Evolutionary conservation across 2,797 vertebrate genomes (phyloP).

Genomic region (Cyprinodon diabolis): DNA sequence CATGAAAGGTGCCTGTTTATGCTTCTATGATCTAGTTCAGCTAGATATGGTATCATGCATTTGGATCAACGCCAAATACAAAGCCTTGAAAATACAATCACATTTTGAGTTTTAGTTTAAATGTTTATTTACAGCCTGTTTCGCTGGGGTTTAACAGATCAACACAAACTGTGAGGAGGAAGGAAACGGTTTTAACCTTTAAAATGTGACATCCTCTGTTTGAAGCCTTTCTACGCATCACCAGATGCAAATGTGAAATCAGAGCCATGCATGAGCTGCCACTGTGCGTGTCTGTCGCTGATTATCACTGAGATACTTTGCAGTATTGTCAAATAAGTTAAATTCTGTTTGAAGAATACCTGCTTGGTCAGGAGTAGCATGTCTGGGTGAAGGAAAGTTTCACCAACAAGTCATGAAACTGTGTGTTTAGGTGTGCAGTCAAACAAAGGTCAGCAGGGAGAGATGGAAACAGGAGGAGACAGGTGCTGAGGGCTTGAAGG

Average conservation of each 20-base stretch:
- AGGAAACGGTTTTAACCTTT: too few relatives aligned
- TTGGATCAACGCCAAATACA: constrained; percentile 18
- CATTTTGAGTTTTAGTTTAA: neutral
- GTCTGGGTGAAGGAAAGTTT: constrained; percentile 18
- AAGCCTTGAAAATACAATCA: neutral
- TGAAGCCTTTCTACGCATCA: too few relatives aligned
- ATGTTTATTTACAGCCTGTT: too few relatives aligned
- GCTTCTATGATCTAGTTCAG: constrained; percentile 45
- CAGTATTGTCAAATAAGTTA: neutral
- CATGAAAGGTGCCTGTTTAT: constrained; percentile 37
- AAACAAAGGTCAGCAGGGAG: neutral
- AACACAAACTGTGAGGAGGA: too few relatives aligned
- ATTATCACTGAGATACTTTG: constrained; percentile 18
- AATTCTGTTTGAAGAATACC: constrained; percentile 36
- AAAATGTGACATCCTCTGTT: too few relatives aligned
- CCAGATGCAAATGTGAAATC: constrained; percentile 29
- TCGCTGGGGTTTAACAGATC: too few relatives aligned
- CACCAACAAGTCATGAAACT: neutral
- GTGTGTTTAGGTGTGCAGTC: neutral
- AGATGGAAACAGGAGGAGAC: constrained; percentile 3
- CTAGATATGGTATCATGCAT: constrained; percentile 35
- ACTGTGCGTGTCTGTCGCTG: neutral
- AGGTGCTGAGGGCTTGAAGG: neutral
- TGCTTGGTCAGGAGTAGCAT: constrained; percentile 62
- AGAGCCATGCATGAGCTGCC: neutral